phyloP scores from a whole-genome alignment of 1,140 invertebrate genomes.

The Lerema accius region DNA sequence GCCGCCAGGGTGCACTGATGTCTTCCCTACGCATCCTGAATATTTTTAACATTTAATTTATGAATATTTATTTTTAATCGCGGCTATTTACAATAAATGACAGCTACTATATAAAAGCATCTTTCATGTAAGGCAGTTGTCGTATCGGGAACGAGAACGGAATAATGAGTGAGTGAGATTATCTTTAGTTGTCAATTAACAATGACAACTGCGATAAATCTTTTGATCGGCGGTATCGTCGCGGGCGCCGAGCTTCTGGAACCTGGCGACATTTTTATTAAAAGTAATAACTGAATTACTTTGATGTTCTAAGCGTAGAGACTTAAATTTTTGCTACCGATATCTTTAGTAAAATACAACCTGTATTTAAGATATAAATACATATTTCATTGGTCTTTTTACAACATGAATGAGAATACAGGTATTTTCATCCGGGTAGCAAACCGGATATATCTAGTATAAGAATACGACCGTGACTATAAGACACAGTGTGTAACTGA shows the following conservation, averaged over 20 bases:
- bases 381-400: too few relatives aligned
- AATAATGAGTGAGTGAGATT: neutral
- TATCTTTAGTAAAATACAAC: too few relatives aligned
- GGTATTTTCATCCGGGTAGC: too few relatives aligned
- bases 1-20: constrained; percentile 5
- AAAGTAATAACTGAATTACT: too few relatives aligned
- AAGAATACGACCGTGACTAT: too few relatives aligned
- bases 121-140: neutral
- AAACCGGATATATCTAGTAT: too few relatives aligned
- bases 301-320: too few relatives aligned
- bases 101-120: constrained; percentile 6
- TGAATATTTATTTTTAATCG: constrained; percentile 22
- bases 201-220: neutral
- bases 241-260: neutral
- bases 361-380: too few relatives aligned
- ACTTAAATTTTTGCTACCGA: too few relatives aligned
- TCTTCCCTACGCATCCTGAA: constrained; percentile 23
- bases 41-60: constrained; percentile 22
- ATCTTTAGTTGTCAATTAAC: constrained; percentile 1
- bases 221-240: neutral
- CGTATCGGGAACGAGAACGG: neutral
- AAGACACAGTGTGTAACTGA: too few relatives aligned
- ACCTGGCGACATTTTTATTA: too few relatives aligned
- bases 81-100: constrained; percentile 17
- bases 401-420: too few relatives aligned